Base-by-base conservation (phyloP, 2,888 invertebrate genomes). In the Sipha maydis region DNA sequence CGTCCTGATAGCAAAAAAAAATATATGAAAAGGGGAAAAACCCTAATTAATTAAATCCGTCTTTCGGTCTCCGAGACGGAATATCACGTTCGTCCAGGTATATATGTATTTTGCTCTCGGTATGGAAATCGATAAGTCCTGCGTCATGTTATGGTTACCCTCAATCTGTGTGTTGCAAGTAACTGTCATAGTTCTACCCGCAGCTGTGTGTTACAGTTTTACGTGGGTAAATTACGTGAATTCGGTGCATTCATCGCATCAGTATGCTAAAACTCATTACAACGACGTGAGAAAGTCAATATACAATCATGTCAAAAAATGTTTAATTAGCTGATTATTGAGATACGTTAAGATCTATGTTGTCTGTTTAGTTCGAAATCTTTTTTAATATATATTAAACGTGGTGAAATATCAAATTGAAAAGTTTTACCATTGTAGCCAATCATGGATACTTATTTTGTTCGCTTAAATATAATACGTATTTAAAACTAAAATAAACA, bases 41-140 rank as follows among this genome's bases (percentile, higher is more conserved):
- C 80, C 73, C 61, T 85, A 85, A 85, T 85, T 85, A 85, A 85
- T 84, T 84, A 84, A 84, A 76, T 61, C 75, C 61, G 38, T 84
- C 25, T 76, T 61, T 34, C 9, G 61, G 75, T n/a, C 38, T 61
- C n/a, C 0, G 76, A 28, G 34, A 56, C 8, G 73, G 83, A 19
- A 31, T 73, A 34, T 21, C 8, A 9, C 28, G n/a, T 41, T n/a
- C 21, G 17, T 69, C 21, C 41, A 28, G 21, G 28, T 28, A 11
- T 9, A 1, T 28, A 11, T 48, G 48, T 73, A 75, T 38, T 38
- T 34, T 21, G 25, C 38, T 38, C 61, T 3, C 21, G 1, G 56
- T 61, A 61, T 3, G 7, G 25, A 61, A 61, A 61, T 61, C 61
- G 61, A 61, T 61, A 61, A 19, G 61, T 61, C 9, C 25, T 61